A percentile compares a stretch with the other conserved stretches of the same genome.
Conservation (phyloP, 2,113 vertebrate genomes). For the Capreolus pygargus region DNA sequence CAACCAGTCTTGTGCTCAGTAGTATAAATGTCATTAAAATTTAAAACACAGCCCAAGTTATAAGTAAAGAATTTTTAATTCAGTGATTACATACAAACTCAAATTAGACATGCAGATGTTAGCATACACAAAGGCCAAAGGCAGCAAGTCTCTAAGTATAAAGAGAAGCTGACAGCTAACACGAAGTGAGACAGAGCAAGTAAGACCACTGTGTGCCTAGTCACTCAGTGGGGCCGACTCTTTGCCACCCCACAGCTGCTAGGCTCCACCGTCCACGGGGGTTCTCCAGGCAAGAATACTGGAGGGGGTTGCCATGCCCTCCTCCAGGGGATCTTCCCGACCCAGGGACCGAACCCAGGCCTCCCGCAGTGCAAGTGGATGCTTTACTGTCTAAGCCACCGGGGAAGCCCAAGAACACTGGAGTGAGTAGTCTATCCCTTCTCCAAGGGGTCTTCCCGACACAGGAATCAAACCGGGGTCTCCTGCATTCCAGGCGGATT, state of each 20-base stretch:
- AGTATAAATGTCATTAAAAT: not conserved
- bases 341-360: not conserved
- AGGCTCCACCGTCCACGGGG: not conserved
- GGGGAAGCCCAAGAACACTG: not conserved
- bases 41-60: not conserved
- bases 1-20: not conserved
- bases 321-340: not conserved
- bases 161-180: not conserved
- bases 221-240: not conserved
- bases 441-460: not conserved
- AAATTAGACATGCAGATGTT: not conserved
- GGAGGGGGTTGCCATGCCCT: not conserved
- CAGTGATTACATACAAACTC: not conserved
- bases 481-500: not conserved
- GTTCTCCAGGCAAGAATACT: not conserved
- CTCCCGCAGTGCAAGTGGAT: fast-evolving
- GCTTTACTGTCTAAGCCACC: not conserved
- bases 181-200: not conserved
- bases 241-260: not conserved
- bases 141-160: not conserved
- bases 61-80: not conserved
- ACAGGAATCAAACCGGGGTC: not conserved
- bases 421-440: not conserved
- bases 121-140: not conserved
- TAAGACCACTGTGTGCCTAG: not conserved